Conservation (phyloP, 2,113 vertebrate genomes). For the Circaetus gallicus region DNA sequence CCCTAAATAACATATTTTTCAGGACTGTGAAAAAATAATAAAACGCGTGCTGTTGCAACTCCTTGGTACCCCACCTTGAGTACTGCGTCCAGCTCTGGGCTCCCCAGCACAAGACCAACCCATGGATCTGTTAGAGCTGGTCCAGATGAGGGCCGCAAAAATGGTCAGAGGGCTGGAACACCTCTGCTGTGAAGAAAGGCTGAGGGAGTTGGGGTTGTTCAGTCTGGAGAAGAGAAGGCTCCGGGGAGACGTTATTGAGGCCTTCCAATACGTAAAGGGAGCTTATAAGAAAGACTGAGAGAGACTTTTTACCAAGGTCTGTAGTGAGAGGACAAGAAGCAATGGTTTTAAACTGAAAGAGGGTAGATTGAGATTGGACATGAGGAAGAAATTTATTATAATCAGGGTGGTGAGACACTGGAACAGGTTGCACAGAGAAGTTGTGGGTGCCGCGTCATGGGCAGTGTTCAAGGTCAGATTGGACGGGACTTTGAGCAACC, state of each 20-base stretch:
- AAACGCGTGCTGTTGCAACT: background rate
- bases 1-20: background rate
- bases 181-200: background rate
- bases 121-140: background rate
- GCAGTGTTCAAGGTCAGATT: background rate
- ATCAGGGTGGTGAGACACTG: background rate
- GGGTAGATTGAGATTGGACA: background rate
- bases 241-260: fast-evolving
- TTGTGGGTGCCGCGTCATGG: background rate
- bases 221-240: background rate
- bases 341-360: background rate
- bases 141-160: background rate
- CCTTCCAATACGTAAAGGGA: background rate
- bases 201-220: background rate
- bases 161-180: background rate
- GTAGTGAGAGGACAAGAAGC: background rate
- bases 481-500: background rate
- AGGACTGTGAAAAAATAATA: background rate
- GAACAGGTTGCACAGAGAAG: background rate
- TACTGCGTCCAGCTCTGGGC: background rate
- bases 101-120: background rate
- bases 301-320: background rate
- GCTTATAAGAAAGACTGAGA: background rate
- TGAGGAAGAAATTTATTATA: background rate
- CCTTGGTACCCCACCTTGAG: background rate